Evolutionary conservation across 1,140 invertebrate genomes (phyloP).

Genomic region (Planococcus citri): DNA sequence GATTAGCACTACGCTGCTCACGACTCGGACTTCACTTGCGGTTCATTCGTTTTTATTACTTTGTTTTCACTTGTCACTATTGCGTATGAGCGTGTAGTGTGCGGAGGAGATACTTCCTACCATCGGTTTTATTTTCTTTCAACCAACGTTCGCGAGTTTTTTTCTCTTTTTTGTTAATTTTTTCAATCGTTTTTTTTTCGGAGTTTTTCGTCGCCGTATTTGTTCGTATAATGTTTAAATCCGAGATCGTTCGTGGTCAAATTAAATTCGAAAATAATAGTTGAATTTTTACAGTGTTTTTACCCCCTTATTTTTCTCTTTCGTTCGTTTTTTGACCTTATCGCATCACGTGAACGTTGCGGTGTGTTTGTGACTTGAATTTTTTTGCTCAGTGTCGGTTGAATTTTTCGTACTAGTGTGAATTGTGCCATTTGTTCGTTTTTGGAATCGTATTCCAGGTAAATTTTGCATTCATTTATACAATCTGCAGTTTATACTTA

Average conservation of each 20-base stretch:
- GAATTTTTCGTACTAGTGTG: not conserved
- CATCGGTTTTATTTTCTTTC: not conserved
- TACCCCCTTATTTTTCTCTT: not conserved
- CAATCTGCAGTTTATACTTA: no score
- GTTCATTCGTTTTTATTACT: constrained; percentile 19
- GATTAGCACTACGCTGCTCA: constrained; percentile 18
- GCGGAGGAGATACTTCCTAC: not conserved
- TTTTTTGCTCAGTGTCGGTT: not conserved
- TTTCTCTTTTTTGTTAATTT: no score
- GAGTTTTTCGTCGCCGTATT: not conserved
- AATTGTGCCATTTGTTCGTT: not conserved
- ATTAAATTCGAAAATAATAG: constrained; percentile 15
- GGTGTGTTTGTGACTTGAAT: constrained; percentile 6
- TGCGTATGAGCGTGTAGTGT: constrained; percentile 1
- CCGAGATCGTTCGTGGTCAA: constrained; percentile 1
- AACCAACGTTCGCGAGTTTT: not conserved
- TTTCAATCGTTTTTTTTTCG: not conserved
- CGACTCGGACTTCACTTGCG: constrained; percentile 18
- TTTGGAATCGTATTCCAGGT: not conserved
- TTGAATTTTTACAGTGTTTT: not conserved
- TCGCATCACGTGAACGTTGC: not conserved
- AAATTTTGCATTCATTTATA: not conserved
- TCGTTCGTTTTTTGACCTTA: no score
- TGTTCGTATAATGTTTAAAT: not conserved
- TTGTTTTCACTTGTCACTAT: constrained; percentile 18